phyloP scores from a whole-genome alignment of 1,140 invertebrate species.

The Anastrepha obliqua region DNA sequence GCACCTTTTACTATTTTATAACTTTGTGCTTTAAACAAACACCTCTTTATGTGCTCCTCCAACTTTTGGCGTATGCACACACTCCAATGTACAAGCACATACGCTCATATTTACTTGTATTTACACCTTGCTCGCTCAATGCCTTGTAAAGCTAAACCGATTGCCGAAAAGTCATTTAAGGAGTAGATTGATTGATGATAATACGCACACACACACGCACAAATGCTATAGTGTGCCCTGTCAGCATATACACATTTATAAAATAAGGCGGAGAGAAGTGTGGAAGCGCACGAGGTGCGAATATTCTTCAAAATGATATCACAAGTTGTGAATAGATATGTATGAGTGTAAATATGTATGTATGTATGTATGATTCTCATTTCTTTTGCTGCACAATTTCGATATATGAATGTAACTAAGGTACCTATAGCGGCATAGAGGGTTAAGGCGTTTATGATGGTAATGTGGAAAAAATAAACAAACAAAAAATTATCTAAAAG shows the following conservation, averaged over 20 bases:
- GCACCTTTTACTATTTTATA: no score
- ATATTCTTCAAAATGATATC: not conserved
- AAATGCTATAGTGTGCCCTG: not conserved
- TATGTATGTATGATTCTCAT: not conserved
- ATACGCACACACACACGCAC: not conserved
- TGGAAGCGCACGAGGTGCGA: not conserved
- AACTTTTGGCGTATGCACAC: no score
- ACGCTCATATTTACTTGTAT: not conserved
- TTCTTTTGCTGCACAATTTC: not conserved
- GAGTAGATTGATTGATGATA: conserved; percentile 19
- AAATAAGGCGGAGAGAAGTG: no score
- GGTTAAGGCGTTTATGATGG: not conserved
- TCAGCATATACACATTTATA: no score
- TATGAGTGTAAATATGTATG: not conserved
- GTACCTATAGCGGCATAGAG: not conserved
- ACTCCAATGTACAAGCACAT: not conserved
- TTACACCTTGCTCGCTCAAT: not conserved
- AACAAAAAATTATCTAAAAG: not conserved
- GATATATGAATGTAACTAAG: not conserved
- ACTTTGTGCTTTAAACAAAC: no score
- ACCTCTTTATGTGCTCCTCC: no score
- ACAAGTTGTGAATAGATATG: not conserved
- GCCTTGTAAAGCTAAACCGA: not conserved
- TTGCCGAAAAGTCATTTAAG: not conserved
- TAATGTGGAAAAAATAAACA: not conserved